Base-by-base conservation (phyloP, 2,113 vertebrate genomes). In the Apodemus sylvaticus region DNA sequence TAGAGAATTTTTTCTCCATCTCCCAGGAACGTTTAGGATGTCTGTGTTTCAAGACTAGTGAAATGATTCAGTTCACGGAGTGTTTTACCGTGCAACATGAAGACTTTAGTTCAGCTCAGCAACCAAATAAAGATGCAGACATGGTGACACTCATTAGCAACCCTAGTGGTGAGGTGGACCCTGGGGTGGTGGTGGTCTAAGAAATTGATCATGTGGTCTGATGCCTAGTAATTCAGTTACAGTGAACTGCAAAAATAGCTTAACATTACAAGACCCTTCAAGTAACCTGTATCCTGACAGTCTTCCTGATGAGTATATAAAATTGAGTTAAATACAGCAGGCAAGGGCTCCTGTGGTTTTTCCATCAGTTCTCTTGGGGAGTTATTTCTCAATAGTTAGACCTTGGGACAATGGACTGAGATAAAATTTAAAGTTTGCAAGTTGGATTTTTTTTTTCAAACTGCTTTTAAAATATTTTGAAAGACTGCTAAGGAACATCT, bases 281-380 rank as follows among this genome's bases (percentile, higher is more conserved):
- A 55, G 58, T 31, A 83, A 70, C 16, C 66, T 94, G 86, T 53
- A 51, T 14, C 79, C 53, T 53, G 26, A 48, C 60, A 90, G 14
- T 39, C 96, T 60, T 90, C 34, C 82, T 64, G 85, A 81, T 79
- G 45, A 76, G 39, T 51, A 87, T 89, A 51, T 77, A 87, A 42
- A 90, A 16, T 42, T 91, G 81, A 93, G 74, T 48, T 68, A 79
- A 77, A 96, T 70, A 78, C 95, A 96, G 83, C 83, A 96, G 91
- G 45, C 1, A 0, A 16, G 70, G 77, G 45, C 42, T 10, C 88
- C 53, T 71, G 9, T 58, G 22, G 2, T 48, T 76, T 94, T 81
- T 16, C 66, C 16, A 45, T 2, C 11, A 89, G 20, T 55, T 95
- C 70, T 76, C 62, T 16, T 60, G 74, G 17, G 11, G 70, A 79